Evolutionary conservation across 2,113 vertebrate genomes (phyloP), one percentile per base, ranked within the genome.

Genomic region (Microcebus murinus): DNA sequence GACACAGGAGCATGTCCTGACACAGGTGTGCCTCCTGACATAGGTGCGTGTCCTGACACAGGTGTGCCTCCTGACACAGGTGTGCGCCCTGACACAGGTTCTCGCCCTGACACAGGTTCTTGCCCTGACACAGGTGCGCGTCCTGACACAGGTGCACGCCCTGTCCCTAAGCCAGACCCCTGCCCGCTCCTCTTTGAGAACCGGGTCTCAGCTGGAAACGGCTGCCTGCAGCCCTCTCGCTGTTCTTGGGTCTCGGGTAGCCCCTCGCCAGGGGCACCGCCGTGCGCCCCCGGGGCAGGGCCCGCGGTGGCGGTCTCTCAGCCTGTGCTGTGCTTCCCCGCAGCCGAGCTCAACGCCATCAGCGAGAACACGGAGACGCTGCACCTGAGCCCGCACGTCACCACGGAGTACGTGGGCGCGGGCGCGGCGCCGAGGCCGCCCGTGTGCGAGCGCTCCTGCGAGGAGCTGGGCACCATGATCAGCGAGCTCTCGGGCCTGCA

Each of bases 401-500:
- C 99, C 4, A 98, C 98, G 0, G 99, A 99, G 91, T 98, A 99
- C 0, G 98, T 99, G 76, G 99, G 99, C 0, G 99, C 98, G 88
- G 99, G 99, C 39, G 85, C 98, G 0, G 98, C 98, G 25, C 98
- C 98, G 87, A 97, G 98, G 15, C 92, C 98, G 0, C 99, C 99
- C 14, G 99, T 99, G 98, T 99, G 99, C 4, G 99, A 99, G 70
- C 99, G 98, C 25, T 99, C 99, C 76, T 99, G 99, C 1, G 99
- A 99, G 87, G 99, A 99, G 92, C 98, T 99, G 71, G 99, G 99
- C 93, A 98, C 98, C 1, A 99, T 99, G 99, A 99, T 99, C 93
- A 99, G 98, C 0, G 99, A 99, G 97, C 99, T 99, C 61, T 99
- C 99, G 0, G 99, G 99, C n/a, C 98, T 99, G 27, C 99, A 99